Conservation (phyloP, 2,113 vertebrate genomes). For the Nycticorax nycticorax region DNA sequence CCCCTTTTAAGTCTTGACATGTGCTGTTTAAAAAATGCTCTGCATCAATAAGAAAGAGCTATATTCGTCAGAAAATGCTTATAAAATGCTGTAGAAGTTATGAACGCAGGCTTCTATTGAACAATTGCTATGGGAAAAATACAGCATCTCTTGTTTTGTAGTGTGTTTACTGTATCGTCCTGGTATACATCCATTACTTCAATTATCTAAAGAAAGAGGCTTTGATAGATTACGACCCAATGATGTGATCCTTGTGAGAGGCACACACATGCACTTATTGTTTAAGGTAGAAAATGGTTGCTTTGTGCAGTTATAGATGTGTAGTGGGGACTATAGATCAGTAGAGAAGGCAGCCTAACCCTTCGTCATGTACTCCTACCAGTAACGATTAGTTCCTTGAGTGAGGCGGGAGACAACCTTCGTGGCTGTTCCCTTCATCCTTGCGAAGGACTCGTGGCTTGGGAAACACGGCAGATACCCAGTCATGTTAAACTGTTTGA, state of each 20-base stretch:
- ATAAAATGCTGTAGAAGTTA: background rate
- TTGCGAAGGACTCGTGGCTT: accelerated
- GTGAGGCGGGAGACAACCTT: background rate
- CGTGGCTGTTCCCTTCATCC: background rate
- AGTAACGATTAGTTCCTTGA: background rate
- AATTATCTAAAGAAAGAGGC: constrained; percentile 72
- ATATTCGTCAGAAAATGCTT: background rate
- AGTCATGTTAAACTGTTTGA: background rate
- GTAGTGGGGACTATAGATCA: constrained; percentile 30
- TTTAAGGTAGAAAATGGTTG: constrained; percentile 57
- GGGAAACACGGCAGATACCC: background rate
- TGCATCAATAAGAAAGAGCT: background rate
- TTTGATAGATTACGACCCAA: constrained; percentile 50
- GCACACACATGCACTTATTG: constrained; percentile 62
- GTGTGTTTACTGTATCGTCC: constrained; percentile 62
- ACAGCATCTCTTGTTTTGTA: constrained; percentile 59
- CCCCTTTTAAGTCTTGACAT: background rate
- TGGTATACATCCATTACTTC: constrained; percentile 62
- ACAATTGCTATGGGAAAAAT: background rate
- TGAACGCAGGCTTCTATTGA: background rate
- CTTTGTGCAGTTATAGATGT: constrained; percentile 47
- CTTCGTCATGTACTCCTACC: background rate
- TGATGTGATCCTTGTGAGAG: constrained; percentile 67
- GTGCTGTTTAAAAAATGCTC: background rate
- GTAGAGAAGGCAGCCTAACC: background rate